Conservation (phyloP, 1,140 invertebrate species). For the Yoshiicerus persimilis region DNA sequence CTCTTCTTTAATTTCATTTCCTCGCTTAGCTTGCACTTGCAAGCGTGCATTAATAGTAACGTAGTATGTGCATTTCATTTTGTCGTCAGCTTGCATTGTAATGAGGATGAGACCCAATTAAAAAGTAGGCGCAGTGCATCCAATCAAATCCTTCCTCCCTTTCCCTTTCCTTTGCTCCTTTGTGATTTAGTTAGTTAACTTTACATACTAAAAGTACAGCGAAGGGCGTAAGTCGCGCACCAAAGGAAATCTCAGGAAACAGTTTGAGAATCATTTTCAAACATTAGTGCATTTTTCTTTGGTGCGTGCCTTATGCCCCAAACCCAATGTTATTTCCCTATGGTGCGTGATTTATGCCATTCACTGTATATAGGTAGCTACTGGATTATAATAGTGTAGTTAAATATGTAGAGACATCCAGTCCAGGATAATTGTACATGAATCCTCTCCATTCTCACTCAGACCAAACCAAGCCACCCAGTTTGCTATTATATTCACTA, state of each 20-base stretch:
- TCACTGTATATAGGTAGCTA: not conserved
- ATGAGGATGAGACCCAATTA: conserved; percentile 31
- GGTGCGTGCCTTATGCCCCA: too few relatives aligned
- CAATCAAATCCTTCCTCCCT: conserved; percentile 12
- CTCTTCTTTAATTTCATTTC: not conserved
- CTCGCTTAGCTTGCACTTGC: not conserved
- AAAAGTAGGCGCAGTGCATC: conserved; percentile 27
- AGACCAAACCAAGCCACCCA: not conserved
- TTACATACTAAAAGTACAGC: too few relatives aligned
- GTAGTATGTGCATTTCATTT: not conserved
- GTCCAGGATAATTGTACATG: not conserved
- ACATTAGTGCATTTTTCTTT: too few relatives aligned
- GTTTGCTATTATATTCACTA: not conserved
- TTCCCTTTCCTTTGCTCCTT: not conserved
- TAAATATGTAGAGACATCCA: not conserved
- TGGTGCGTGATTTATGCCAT: too few relatives aligned
- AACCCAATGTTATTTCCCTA: too few relatives aligned
- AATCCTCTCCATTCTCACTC: not conserved
- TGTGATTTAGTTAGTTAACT: not conserved
- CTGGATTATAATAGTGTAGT: not conserved
- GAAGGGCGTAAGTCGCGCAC: too few relatives aligned
- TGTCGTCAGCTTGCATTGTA: not conserved
- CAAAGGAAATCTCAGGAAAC: too few relatives aligned
- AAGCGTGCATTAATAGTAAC: too few relatives aligned
- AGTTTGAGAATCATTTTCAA: too few relatives aligned